Base-by-base conservation (phyloP, 2,888 invertebrate genomes). In the Eupithecia vulgata region DNA sequence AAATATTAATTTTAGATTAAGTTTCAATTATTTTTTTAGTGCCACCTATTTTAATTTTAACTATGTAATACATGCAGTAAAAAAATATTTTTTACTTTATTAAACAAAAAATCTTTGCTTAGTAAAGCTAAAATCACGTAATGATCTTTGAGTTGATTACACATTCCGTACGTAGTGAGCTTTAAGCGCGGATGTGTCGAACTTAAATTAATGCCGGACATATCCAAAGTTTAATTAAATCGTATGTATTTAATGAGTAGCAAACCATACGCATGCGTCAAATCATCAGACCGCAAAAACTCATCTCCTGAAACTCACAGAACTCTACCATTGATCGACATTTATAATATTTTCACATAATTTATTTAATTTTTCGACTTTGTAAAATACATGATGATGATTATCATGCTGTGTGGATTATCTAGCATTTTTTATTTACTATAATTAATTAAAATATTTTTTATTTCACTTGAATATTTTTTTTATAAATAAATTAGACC, bases 231-330 rank as follows among this genome's bases (percentile, higher is more conserved):
- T 64, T 37, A 40, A 40, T 40, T 65, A 65, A 40, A 40, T 40
- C 65, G 12, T 40, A 37, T 21, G 52, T 52, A 37, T 21, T 10
- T 52, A n/a, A 52, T 52, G 1, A 52, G 21, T 10, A 52, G 52
- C 52, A 52, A 10, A 57, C 71, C 52, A 52, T 21, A 57, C 71
- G 71, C 68, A 71, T 67, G 74, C 68, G 74, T 74, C 52, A 69
- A 71, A 42, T 67, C 34, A 71, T 40, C 42, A 69, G 30, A 30
- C 66, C 67, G 61, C 62, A 67, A 74, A 67, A 71, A 62, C n/a
- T 45, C 59, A 68, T 52, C 48, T 45, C 64, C 8, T n/a, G n/a
- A n/a, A 64, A 13, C 37, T 61, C 34, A 35, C 35, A 6, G n/a
- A 35, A 34, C 34, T 62, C 35, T 61, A 61, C 30, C n/a, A 61